Base-by-base conservation (phyloP, 2,113 vertebrate species). In the Catharus bicknelli region DNA sequence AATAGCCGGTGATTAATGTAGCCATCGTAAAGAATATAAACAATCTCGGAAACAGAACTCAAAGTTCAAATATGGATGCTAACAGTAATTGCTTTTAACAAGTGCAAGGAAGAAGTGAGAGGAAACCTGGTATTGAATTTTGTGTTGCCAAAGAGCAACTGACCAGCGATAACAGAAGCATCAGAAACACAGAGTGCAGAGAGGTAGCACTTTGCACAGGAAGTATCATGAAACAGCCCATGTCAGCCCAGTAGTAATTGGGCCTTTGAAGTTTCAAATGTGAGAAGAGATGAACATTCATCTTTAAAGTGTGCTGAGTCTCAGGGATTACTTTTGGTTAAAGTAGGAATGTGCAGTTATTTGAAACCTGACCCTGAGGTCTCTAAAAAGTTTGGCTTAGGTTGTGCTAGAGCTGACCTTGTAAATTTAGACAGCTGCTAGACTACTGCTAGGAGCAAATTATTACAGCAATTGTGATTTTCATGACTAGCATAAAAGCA, bases 381-480 rank as follows among this genome's bases (percentile, higher is more conserved):
- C 96, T 96, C 96, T 96, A 64, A 97, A 95, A 95, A 85, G 90
- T 86, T 92, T 96, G 95, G 95, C 93, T 97, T 95, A 89, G 94
- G 97, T 79, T 83, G 95, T 92, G 93, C 80, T 82, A 55, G 85
- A 93, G 85, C 88, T 97, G 97, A 98, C 98, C 98, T 96, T 97
- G 96, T 97, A 97, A 96, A 97, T 97, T 97, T 97, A 97, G 96
- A 97, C 97, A 98, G 97, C 98, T 97, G 97, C 93, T 93, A 91
- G 92, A 77, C 93, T 95, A 95, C 83, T n/a, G 90, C 95, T 96
- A 86, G 96, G 95, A 97, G 97, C 97, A 96, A 97, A 97, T 97
- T 94, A 95, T 92, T 93, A 94, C 90, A 95, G 91, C 91, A 62
- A 86, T 83, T 95, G 97, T 93, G 95, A 96, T 91, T 96, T 97